A percentile compares a stretch with the other conserved stretches of the same genome.
phyloP scores from a whole-genome alignment of 2,888 invertebrate genomes.

The Eristalinus sepulchralis region DNA sequence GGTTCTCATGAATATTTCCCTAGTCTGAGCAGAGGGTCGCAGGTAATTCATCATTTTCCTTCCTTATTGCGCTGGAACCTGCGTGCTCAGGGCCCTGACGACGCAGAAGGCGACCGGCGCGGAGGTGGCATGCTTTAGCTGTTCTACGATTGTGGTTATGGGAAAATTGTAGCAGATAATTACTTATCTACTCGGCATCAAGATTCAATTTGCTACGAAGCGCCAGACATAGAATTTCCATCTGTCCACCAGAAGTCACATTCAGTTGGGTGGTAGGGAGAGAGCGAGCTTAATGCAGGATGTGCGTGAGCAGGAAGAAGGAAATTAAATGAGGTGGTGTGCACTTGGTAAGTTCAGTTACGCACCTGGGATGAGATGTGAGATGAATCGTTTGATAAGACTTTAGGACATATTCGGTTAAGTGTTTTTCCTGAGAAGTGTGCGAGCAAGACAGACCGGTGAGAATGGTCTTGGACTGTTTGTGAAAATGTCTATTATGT shows the following conservation, averaged over 20 bases:
- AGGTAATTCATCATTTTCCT: slow-evolving; percentile 56
- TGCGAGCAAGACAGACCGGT: no score
- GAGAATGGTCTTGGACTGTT: no score
- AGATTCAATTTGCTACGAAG: slow-evolving; percentile 52
- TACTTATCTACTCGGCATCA: slow-evolving; percentile 36
- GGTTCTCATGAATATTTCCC: slow-evolving; percentile 46
- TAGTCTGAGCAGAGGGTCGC: neutral
- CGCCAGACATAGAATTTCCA: slow-evolving; percentile 43
- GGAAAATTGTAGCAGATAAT: slow-evolving; percentile 55
- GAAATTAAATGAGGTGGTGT: no score
- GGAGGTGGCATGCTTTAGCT: neutral
- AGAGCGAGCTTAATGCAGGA: neutral
- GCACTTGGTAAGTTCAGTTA: no score
- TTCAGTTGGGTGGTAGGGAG: neutral
- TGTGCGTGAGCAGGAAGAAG: slow-evolving; percentile 49
- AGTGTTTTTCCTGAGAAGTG: no score
- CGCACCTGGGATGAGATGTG: no score
- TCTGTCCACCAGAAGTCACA: neutral
- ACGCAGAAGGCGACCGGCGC: neutral
- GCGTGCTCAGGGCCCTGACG: neutral
- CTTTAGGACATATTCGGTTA: no score
- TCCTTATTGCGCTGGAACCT: slow-evolving; percentile 46
- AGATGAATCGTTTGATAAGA: no score
- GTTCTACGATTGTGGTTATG: slow-evolving; percentile 58
- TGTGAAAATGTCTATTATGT: no score